Conservation (phyloP, 2,797 vertebrate species). For the Centroberyx gerrardi region DNA sequence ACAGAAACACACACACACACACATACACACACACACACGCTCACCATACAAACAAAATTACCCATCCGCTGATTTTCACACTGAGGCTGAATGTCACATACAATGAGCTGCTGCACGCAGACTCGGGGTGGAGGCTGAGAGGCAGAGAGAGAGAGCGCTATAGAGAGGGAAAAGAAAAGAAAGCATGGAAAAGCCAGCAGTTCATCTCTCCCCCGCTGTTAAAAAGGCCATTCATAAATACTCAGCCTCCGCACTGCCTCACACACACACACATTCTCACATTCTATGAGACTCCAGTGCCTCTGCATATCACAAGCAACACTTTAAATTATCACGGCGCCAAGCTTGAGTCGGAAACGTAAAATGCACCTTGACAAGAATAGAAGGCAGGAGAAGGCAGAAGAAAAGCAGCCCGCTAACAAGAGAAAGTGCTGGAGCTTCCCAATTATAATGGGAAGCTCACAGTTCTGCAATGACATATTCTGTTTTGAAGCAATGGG, state of each 20-base stretch:
- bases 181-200: slow-evolving; percentile 59
- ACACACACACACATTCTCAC: slow-evolving; percentile 37
- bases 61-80: slow-evolving; percentile 75
- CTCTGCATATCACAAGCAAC: slow-evolving; percentile 38
- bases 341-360: slow-evolving; percentile 41
- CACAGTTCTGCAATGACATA: slow-evolving; percentile 25
- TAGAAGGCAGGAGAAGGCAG: slow-evolving; percentile 22
- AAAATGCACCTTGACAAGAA: slow-evolving; percentile 61
- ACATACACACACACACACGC: slow-evolving; percentile 31
- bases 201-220: slow-evolving; percentile 72
- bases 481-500: slow-evolving; percentile 36
- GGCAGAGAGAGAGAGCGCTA: slow-evolving; percentile 16
- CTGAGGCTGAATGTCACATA: slow-evolving; percentile 64
- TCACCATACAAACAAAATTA: slow-evolving; percentile 71
- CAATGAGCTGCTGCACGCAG: slow-evolving; percentile 41
- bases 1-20: slow-evolving; percentile 37
- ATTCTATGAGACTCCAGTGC: slow-evolving; percentile 50
- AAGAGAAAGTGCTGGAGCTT: slow-evolving; percentile 28
- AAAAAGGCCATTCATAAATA: slow-evolving; percentile 81
- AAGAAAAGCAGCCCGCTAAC: slow-evolving; percentile 23
- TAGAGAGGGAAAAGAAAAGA: slow-evolving; percentile 43
- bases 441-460: slow-evolving; percentile 58
- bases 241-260: slow-evolving; percentile 51
- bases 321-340: slow-evolving; percentile 55
- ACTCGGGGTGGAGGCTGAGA: slow-evolving; percentile 12